These are phyloP conservation scores for Palaemon carinicauda DNA, from an alignment of 1,140 invertebrate species.

Conservation along the genomic window DNA sequence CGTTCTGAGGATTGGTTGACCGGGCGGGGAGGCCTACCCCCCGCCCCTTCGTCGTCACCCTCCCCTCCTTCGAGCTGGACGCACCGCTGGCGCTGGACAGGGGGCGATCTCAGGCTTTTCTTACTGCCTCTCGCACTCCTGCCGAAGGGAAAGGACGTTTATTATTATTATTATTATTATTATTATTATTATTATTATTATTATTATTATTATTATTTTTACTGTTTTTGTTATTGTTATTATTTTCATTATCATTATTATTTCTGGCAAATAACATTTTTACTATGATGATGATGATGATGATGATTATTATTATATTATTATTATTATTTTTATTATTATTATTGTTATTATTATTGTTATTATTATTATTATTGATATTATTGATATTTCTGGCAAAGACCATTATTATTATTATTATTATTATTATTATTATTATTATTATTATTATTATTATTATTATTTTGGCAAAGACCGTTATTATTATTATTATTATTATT, in stretches of 20 bases:
- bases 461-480: too few relatives aligned
- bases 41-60: constrained; percentile 39
- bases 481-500: too few relatives aligned
- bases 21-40: constrained; percentile 11
- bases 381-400: too few relatives aligned
- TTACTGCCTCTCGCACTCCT: constrained; percentile 43
- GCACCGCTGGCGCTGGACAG: constrained; percentile 49
- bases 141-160: neutral
- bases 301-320: neutral
- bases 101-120: constrained; percentile 33
- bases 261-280: neutral
- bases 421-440: too few relatives aligned
- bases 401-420: too few relatives aligned
- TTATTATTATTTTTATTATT: neutral
- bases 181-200: too few relatives aligned
- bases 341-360: neutral
- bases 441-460: too few relatives aligned
- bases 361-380: too few relatives aligned
- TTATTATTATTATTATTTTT: neutral
- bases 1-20: neutral
- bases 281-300: neutral
- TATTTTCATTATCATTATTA: too few relatives aligned
- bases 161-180: neutral
- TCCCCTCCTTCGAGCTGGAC: constrained; percentile 35
- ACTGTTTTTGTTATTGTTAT: neutral